phyloP scores from a whole-genome alignment of 2,888 invertebrate genomes.

The Spilosoma lubricipeda region DNA sequence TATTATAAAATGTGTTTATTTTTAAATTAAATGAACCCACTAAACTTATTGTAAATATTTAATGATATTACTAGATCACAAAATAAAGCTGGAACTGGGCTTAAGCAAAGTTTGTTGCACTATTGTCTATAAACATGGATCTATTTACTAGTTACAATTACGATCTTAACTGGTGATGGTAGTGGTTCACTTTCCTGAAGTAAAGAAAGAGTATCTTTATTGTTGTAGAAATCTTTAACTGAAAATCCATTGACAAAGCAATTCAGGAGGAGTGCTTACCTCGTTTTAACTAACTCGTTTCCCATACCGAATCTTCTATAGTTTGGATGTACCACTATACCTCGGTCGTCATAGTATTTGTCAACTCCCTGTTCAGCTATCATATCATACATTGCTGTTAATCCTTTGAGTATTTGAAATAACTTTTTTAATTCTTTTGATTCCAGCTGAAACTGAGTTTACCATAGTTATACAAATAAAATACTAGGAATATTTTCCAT shows the following conservation, averaged over 20 bases:
- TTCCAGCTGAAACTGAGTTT: constrained; percentile 40
- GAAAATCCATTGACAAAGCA: neutral
- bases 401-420: constrained; percentile 40
- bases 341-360: constrained; percentile 45
- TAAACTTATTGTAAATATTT: neutral
- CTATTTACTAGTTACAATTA: too few species aligned
- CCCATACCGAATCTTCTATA: constrained; percentile 53
- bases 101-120: neutral
- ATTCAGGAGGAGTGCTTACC: constrained; percentile 36
- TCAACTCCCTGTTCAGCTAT: constrained; percentile 38
- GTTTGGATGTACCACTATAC: constrained; percentile 47
- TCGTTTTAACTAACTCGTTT: constrained; percentile 47
- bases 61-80: neutral
- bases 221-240: too few species aligned
- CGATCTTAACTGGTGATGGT: too few species aligned
- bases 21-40: too few species aligned
- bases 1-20: too few species aligned
- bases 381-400: constrained; percentile 36
- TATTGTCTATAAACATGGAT: neutral
- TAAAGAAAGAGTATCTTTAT: neutral
- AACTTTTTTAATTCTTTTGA: constrained; percentile 54
- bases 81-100: neutral
- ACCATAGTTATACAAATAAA: too few species aligned
- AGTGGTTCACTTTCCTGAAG: neutral
- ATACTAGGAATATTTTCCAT: neutral